Conservation (phyloP, 2,888 invertebrate species). For the Lymantria dispar region DNA sequence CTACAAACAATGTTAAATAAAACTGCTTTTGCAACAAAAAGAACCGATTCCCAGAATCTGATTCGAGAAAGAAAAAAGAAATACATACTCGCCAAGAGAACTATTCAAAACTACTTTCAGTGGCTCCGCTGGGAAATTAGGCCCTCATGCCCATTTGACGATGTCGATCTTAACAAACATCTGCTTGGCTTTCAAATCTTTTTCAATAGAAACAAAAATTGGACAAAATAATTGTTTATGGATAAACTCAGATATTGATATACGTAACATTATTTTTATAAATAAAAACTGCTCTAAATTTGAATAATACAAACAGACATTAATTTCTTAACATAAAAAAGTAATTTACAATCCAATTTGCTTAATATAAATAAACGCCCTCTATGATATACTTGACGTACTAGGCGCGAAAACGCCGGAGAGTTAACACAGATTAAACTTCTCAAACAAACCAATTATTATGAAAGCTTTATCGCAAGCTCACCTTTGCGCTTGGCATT, state of each 20-base stretch:
- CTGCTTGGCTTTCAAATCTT: conserved; percentile 20
- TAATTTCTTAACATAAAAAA: neutral
- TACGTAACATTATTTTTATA: neutral
- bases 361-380: conserved; percentile 5
- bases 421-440: neutral
- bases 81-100: conserved; percentile 9
- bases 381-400: conserved; percentile 4
- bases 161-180: conserved; percentile 20
- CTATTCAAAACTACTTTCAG: conserved; percentile 30
- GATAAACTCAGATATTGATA: neutral
- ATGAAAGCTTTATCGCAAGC: neutral
- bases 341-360: neutral
- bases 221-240: neutral
- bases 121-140: conserved; percentile 31
- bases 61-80: conserved; percentile 12
- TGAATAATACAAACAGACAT: too few relatives aligned
- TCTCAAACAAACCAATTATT: neutral
- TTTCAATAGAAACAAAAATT: conserved; percentile 4
- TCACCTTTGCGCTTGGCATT: neutral
- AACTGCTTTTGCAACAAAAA: neutral
- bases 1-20: conserved; percentile 1
- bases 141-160: conserved; percentile 21
- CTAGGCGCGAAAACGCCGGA: neutral
- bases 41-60: conserved; percentile 5
- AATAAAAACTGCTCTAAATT: neutral